These are phyloP conservation scores for Liasis olivaceus DNA, from an alignment of 2,797 vertebrate genomes.

Conservation along the genomic window DNA sequence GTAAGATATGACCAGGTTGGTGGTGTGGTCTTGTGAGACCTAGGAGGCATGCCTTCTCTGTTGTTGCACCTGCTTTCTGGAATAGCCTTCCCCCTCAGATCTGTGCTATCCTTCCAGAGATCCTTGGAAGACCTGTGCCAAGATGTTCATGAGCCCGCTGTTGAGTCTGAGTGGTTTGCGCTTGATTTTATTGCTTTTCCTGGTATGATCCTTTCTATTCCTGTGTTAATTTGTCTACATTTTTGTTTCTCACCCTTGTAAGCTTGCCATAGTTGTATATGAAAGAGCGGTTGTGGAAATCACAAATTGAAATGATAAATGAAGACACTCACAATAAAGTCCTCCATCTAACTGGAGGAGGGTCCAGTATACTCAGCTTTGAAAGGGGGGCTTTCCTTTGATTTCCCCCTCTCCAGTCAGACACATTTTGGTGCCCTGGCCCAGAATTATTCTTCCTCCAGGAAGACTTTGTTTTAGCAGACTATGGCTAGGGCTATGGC, in stretches of 20 bases:
- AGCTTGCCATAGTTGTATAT: background rate
- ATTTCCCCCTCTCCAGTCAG: background rate
- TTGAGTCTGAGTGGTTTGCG: background rate
- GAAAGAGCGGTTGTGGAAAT: background rate
- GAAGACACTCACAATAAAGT: background rate
- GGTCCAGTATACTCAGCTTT: background rate
- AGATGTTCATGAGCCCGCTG: too few species aligned
- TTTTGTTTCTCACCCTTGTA: background rate
- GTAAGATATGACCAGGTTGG: background rate
- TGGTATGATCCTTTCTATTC: background rate
- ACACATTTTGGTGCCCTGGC: background rate
- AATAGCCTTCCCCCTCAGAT: too few species aligned
- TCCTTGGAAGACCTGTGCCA: too few species aligned
- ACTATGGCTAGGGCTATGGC: fast-evolving
- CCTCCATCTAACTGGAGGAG: background rate
- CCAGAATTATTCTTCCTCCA: background rate
- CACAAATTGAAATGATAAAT: background rate
- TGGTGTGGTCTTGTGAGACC: background rate
- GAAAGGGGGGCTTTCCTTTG: background rate
- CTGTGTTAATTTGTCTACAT: background rate
- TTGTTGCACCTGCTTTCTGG: too few species aligned
- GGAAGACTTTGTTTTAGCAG: background rate
- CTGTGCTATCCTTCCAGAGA: too few species aligned
- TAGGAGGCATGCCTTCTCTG: background rate
- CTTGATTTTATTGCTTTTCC: background rate